Evolutionary conservation across 2,797 vertebrate genomes (phyloP).

Genomic region (Eremophila alpestris): DNA sequence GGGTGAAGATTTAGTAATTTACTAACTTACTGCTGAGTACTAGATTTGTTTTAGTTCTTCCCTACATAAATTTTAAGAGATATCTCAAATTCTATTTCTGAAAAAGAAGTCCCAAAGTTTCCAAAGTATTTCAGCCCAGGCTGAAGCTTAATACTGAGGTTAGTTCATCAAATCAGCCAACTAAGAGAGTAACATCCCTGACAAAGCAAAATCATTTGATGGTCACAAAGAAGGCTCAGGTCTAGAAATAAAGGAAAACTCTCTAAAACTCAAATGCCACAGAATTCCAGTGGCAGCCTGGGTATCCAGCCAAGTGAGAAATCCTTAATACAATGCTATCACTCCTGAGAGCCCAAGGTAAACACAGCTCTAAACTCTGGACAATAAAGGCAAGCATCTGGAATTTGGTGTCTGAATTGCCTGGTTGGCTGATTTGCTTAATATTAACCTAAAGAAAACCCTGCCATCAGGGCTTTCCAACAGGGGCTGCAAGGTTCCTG

Average conservation of each 20-base stretch:
- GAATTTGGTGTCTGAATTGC: neutral
- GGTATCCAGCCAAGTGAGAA: neutral
- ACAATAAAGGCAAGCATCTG: neutral
- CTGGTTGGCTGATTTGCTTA: neutral
- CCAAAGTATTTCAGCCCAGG: neutral
- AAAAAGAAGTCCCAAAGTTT: neutral
- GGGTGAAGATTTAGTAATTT: neutral
- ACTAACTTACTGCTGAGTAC: neutral
- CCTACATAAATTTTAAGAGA: neutral
- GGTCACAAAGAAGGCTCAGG: neutral
- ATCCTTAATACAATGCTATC: neutral
- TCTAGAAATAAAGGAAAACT: neutral
- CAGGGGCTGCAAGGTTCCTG: neutral
- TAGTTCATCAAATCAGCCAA: neutral
- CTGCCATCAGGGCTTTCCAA: neutral
- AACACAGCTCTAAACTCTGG: neutral
- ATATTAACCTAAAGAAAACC: neutral
- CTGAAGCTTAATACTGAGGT: neutral
- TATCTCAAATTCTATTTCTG: neutral
- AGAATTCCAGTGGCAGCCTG: neutral
- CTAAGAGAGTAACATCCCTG: neutral
- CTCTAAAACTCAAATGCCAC: neutral
- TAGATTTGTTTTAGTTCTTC: neutral
- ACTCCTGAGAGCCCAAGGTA: neutral
- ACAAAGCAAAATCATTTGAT: neutral